These are phyloP conservation scores for Drosophila nigritarsus DNA, from an alignment of 2,888 invertebrate genomes.

Conservation along the genomic window DNA sequence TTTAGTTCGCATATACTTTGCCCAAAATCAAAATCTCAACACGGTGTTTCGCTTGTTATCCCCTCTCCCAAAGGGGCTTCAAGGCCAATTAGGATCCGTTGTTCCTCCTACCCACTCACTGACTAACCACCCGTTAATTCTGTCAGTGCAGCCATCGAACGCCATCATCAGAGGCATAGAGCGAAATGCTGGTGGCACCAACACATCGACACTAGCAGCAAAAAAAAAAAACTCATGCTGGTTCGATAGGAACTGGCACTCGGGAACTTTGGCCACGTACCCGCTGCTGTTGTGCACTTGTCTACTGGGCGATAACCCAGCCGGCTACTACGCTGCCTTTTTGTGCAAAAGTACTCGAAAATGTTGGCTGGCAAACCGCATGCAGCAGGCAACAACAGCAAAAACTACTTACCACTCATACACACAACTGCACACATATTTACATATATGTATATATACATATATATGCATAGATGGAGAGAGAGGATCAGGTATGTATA, in stretches of 20 bases:
- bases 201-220: constrained; percentile 33
- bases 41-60: constrained; percentile 24
- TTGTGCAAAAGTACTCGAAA: constrained; percentile 78
- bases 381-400: constrained; percentile 60
- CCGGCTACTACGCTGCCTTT: constrained; percentile 54
- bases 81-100: constrained; percentile 61
- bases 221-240: constrained; percentile 35
- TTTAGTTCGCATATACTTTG: neutral
- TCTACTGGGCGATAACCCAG: constrained; percentile 48
- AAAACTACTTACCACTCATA: constrained; percentile 74
- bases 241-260: constrained; percentile 42
- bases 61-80: constrained; percentile 18
- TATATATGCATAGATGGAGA: neutral
- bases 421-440: constrained; percentile 10
- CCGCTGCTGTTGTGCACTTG: constrained; percentile 47
- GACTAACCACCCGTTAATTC: constrained; percentile 60
- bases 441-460: constrained; percentile 1
- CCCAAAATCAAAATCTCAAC: constrained; percentile 16
- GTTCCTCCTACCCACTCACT: neutral
- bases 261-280: constrained; percentile 45
- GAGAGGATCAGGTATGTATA: constrained; percentile 44
- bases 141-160: constrained; percentile 71
- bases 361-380: constrained; percentile 67
- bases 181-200: constrained; percentile 4
- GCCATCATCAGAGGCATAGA: constrained; percentile 44